phyloP scores from a whole-genome alignment of 2,888 invertebrate species.

The Aporophyla lueneburgensis region DNA sequence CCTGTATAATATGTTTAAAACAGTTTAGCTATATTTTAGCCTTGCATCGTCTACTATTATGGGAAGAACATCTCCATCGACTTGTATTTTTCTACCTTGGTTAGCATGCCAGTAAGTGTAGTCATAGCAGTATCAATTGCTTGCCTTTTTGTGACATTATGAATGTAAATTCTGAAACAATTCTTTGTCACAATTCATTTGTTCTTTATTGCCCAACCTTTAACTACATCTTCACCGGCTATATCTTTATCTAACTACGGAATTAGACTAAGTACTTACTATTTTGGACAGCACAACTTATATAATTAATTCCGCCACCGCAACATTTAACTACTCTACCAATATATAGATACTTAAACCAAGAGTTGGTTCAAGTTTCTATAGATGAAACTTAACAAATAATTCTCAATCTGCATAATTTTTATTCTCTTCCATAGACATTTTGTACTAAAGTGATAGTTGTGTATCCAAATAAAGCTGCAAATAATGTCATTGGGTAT shows the following conservation, averaged over 20 bases:
- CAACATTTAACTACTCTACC: constrained; percentile 13
- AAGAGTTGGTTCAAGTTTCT: not conserved
- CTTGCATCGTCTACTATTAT: constrained; percentile 52
- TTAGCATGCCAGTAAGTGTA: constrained; percentile 64
- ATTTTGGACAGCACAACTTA: constrained; percentile 25
- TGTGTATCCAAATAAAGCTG: not conserved
- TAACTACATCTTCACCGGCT: not conserved
- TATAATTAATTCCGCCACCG: constrained; percentile 24
- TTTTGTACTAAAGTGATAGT: not conserved
- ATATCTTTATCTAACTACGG: constrained; percentile 12
- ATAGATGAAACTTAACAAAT: no score
- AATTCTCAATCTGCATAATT: not conserved
- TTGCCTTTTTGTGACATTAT: constrained; percentile 64
- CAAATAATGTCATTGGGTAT: not conserved
- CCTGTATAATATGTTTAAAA: constrained; percentile 43
- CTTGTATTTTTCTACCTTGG: constrained; percentile 33
- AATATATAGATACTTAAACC: not conserved
- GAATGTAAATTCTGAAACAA: constrained; percentile 54
- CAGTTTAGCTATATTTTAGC: constrained; percentile 48
- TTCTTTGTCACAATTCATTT: constrained; percentile 3
- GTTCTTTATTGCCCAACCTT: not conserved
- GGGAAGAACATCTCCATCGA: constrained; percentile 50
- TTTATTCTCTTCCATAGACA: not conserved
- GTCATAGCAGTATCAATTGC: constrained; percentile 61
- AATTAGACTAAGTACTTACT: not conserved